A percentile compares a stretch with the other conserved stretches of the same genome.
These are phyloP conservation scores for Mythimna impura DNA, from an alignment of 2,888 invertebrate species.

Conservation along the genomic window DNA sequence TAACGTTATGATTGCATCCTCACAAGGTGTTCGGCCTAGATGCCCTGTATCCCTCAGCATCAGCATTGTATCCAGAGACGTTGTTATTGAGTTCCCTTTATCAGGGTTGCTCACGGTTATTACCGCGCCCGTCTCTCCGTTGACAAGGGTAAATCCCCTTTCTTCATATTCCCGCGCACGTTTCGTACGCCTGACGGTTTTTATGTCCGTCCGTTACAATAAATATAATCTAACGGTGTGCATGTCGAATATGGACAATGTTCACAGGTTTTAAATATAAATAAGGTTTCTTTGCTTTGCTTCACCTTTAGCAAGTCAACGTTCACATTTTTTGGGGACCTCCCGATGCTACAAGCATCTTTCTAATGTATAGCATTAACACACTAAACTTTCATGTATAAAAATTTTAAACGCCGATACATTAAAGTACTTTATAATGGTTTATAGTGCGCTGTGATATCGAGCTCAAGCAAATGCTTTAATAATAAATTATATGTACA, in stretches of 20 bases:
- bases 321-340: not conserved
- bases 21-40: not conserved
- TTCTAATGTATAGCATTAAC: not conserved
- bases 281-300: not conserved
- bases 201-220: slow-evolving; percentile 66
- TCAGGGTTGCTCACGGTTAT: slow-evolving; percentile 81
- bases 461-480: not conserved
- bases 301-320: not conserved
- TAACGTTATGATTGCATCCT: slow-evolving; percentile 8
- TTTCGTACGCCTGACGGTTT: slow-evolving; percentile 65
- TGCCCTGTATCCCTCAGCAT: slow-evolving; percentile 41
- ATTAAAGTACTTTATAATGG: not conserved
- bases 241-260: slow-evolving; percentile 54
- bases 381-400: not conserved
- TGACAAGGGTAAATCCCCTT: slow-evolving; percentile 89
- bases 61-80: slow-evolving; percentile 68
- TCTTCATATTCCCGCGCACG: slow-evolving; percentile 81
- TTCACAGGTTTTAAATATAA: slow-evolving; percentile 52
- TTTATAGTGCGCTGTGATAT: not conserved
- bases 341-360: not conserved
- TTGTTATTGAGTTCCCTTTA: slow-evolving; percentile 78
- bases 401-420: not conserved
- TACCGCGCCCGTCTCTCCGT: slow-evolving; percentile 79
- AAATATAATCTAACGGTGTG: slow-evolving; percentile 61
- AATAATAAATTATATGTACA: not conserved